These are phyloP conservation scores for Burhinus oedicnemus DNA, from an alignment of 2,113 vertebrate genomes.

Conservation along the genomic window DNA sequence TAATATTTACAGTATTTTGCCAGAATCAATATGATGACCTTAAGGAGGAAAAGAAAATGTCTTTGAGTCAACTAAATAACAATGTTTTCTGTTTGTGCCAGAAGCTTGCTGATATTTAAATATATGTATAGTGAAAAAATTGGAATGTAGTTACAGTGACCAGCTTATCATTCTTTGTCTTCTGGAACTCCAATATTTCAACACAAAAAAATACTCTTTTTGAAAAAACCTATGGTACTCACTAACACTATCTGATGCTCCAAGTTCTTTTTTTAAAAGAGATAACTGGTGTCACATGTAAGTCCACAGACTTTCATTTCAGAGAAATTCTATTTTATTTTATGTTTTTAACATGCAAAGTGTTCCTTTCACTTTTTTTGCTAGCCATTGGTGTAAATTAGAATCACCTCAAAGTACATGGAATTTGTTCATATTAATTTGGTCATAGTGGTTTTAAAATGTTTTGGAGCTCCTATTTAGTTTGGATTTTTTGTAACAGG, in stretches of 20 bases:
- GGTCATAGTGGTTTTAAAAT: background rate
- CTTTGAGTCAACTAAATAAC: constrained; percentile 34
- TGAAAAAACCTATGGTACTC: background rate
- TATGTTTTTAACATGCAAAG: background rate
- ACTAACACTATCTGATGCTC: background rate
- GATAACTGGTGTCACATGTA: background rate
- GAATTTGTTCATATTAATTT: background rate
- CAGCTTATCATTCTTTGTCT: background rate
- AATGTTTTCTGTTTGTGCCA: background rate
- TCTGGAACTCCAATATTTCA: background rate
- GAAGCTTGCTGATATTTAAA: constrained; percentile 6
- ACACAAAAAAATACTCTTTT: background rate
- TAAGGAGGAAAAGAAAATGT: constrained; percentile 2
- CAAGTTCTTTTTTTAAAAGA: background rate
- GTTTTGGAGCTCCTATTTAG: background rate
- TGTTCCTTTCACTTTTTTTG: background rate
- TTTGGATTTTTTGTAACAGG: background rate
- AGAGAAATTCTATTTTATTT: background rate
- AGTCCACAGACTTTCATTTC: background rate
- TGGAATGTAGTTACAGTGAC: background rate
- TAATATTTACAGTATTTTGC: constrained; percentile 60
- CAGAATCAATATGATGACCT: constrained; percentile 65
- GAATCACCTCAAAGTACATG: background rate
- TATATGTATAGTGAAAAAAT: background rate
- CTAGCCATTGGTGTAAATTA: background rate